Evolutionary conservation across 2,888 invertebrate species (phyloP), one percentile per base, ranked within the genome.

Genomic region (Epistrophella euchroma): DNA sequence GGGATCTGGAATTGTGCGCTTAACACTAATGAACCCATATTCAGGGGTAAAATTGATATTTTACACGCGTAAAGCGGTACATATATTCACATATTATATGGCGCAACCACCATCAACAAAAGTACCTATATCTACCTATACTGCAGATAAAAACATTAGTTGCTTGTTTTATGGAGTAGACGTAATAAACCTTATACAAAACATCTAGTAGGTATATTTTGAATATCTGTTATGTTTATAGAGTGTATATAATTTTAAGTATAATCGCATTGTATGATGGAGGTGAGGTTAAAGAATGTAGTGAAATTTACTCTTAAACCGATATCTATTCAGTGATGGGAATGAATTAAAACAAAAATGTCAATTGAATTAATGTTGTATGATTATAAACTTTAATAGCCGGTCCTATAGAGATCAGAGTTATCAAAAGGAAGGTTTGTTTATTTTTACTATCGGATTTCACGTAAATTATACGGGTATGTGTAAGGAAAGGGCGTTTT

Each of bases 11-110:
- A 83, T 78, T 83, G 78, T 74, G 45, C 68, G 55, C 52, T 68
- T 74, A 78, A 78, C 77, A 68, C 78, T 83, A 78, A 83, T 78
- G 73, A 78, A 40, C 83, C 55, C 52, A 76, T 68, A 82, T 72
- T 82, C 58, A 52, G 32, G 72, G 32, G 32, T 50, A 13, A 58
- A 77, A 62, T 71, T 71, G 64, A 64, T 72, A 77, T 77, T 71
- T 52, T 62, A 62, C 32, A 77, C 25, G 62, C 52, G 35, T 32
- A 19, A 37, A 37, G 19, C 22, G n/a, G 15, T 37, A 35, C 72
- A n/a, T 40, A n/a, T 25, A 64, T 15, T 13, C 28, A 37, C 19
- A 17, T 10, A 73, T 25, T 28, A 28, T 28, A 17, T 17, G 71
- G 43, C 17, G 43, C 17, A 64, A n/a, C n/a, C 66, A 45, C 17